Evolutionary conservation across 1,140 invertebrate species (phyloP), one percentile per base, ranked within the genome.

Genomic region (Lasioglossum albipes): DNA sequence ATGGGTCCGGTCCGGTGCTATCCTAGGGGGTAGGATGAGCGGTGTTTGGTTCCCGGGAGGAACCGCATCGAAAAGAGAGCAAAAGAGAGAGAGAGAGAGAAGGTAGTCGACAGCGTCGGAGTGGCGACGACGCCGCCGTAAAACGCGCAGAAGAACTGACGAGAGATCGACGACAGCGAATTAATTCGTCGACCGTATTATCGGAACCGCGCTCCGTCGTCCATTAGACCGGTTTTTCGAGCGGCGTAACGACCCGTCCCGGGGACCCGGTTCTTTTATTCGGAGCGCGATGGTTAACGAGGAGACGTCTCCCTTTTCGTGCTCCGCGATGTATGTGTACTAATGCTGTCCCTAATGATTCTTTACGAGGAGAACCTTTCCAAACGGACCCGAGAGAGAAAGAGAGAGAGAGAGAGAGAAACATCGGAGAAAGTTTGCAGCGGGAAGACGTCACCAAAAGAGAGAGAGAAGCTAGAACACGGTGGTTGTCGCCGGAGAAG

Each of bases 321-420:
- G 45, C 54, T 49, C 62, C 20, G 41, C 27, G 42, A 52, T 64
- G 45, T 49, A 45, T 71, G 31, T 13, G 27, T 42, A 74, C 49
- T 80, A 80, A 75, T 80, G 78, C 72, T 41, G 79, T 77, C 59
- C 52, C 74, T 71, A 71, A 71, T 77, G 74, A 81, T 81, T 81
- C 75, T 77, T 77, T 52, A 45, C 62, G 75, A 66, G 62, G n/a
- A 68, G 54, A 31, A 77, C 22, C 27, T 20, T 22, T 41, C 41
- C 7, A 65, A 13, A 12, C 13, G 57, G 66, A 31, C 69, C 68
- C 45, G 49, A 61, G 62, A 27, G 49, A 45, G 70, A 49, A n/a
- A n/a, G 16, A 36, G 52, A 42, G 18, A 20, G 27, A 27, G 16
- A 54, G 52, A 54, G 18, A 18, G 13, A 54, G 52, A 13, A 16